phyloP scores from a whole-genome alignment of 2,113 vertebrate species.

The Grallaria varia region DNA sequence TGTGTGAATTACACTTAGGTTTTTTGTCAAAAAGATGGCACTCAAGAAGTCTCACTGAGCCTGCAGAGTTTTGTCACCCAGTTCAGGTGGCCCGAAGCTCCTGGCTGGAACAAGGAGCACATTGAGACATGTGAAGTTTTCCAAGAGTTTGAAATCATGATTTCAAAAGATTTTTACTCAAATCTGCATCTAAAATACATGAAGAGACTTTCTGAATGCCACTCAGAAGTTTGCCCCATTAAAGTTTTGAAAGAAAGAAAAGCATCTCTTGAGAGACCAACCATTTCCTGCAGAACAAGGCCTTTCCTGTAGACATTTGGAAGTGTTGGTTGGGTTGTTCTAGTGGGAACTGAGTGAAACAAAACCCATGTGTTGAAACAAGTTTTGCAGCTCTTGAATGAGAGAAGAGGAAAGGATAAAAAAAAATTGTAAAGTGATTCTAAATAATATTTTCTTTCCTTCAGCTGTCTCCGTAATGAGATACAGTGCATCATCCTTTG shows the following conservation, averaged over 20 bases:
- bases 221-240: fast-evolving
- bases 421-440: conserved; percentile 23
- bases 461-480: conserved; percentile 97
- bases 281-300: not conserved
- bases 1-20: not conserved
- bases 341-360: not conserved
- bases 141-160: not conserved
- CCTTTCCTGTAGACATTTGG: not conserved
- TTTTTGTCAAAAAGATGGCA: not conserved
- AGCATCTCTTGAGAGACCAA: not conserved
- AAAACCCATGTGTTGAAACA: not conserved
- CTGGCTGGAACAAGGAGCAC: not conserved
- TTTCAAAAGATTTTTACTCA: not conserved
- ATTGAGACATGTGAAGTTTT: not conserved
- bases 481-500: conserved; percentile 97
- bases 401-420: not conserved
- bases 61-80: not conserved
- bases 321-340: not conserved
- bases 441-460: conserved; percentile 77
- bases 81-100: not conserved
- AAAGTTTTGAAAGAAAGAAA: not conserved
- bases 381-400: not conserved
- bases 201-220: not conserved
- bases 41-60: not conserved
- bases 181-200: not conserved